Evolutionary conservation across 2,888 invertebrate genomes (phyloP).

Genomic region (Temnothorax ravouxi): DNA sequence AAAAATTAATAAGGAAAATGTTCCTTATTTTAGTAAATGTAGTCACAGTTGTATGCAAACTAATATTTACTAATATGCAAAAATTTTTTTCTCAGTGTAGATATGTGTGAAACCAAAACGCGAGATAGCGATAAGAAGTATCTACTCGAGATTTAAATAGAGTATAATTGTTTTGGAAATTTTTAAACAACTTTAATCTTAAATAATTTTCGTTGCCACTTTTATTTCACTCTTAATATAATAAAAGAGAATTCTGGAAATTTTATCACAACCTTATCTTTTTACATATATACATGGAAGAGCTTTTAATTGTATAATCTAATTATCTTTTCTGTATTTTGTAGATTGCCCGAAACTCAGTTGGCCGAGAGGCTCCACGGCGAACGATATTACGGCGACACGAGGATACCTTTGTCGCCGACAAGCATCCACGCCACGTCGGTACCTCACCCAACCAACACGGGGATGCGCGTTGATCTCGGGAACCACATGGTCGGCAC

Average conservation of each 20-base stretch:
- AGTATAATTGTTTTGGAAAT: neutral
- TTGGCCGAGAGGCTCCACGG: slow-evolving; percentile 84
- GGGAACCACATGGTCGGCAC: slow-evolving; percentile 86
- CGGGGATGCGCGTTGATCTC: slow-evolving; percentile 83
- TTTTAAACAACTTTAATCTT: neutral
- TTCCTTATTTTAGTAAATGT: too few species aligned
- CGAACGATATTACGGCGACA: slow-evolving; percentile 82
- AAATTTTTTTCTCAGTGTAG: neutral
- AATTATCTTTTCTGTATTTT: slow-evolving; percentile 45
- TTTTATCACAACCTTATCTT: neutral
- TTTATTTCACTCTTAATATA: neutral
- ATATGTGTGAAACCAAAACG: neutral
- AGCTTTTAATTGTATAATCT: neutral
- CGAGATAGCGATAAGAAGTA: neutral
- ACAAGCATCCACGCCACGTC: slow-evolving; percentile 75
- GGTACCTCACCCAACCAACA: slow-evolving; percentile 62
- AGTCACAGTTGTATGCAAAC: too few species aligned
- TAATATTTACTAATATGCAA: too few species aligned
- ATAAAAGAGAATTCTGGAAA: neutral
- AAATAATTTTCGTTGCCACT: neutral
- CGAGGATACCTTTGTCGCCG: slow-evolving; percentile 83
- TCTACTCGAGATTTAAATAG: neutral
- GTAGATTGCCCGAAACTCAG: slow-evolving; percentile 84
- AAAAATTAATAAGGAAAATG: too few species aligned
- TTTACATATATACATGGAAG: too few species aligned